Base-by-base conservation (phyloP, 2,113 vertebrate genomes). In the Motacilla alba region DNA sequence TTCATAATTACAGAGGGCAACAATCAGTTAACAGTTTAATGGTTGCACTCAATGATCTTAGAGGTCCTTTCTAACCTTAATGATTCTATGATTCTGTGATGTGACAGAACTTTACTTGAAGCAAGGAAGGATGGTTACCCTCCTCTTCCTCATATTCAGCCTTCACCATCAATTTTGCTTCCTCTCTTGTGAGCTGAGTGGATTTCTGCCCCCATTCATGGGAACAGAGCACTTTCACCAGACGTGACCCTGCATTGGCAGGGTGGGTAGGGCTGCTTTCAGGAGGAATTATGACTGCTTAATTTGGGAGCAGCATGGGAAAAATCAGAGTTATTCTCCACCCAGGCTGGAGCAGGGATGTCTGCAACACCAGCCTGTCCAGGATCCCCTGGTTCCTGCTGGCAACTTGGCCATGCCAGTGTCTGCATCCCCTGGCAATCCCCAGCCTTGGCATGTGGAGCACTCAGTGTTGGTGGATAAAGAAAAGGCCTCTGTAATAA, bases 341-440 rank as follows among this genome's bases (percentile, higher is more conserved):
- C 44, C 23, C 50, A 62, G 63, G 20, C 67, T 72, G 43, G 67
- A 83, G 53, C 0, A 1, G 37, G 49, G 66, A 15, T 50, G 74
- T 69, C 62, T 7, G 2, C 3, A 28, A 20, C 58, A 76, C 28
- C 68, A 81, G 27, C 43, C 56, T 81, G 50, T 46, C 33, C 43
- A 47, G 13, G 33, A 52, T 21, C 16, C 23, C 62, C 59, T 66
- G 70, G 14, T 5, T 85, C 11, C 35, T 74, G 37, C 21, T 73
- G 46, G 31, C 0, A 0, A 13, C 0, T 1, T 69, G 88, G 31
- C 41, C 1, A 0, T 3, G 4, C 14, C 0, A 0, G 16, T 35
- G 44, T 41, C 8, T 6, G 44, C n/a, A 83, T 44, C 6, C 20
- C n/a, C 43, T 72, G 66, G n/a, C 49, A 13, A 21, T 46, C 15